Percentiles rank a stretch among this genome's conserved stretches.
These are phyloP conservation scores for Odobenus rosmarus DNA, from an alignment of 2,113 vertebrate genomes.

Conservation along the genomic window DNA sequence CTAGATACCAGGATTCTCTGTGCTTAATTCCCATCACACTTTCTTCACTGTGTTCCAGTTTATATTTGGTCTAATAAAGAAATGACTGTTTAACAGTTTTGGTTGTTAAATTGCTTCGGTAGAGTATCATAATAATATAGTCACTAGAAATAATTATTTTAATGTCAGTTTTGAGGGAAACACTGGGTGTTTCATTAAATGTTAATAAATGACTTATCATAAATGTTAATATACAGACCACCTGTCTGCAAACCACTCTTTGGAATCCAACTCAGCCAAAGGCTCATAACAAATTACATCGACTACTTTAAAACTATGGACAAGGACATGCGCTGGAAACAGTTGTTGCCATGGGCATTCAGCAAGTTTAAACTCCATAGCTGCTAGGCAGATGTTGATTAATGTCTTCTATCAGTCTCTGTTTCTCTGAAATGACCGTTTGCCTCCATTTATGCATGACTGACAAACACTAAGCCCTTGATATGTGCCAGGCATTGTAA, in stretches of 20 bases:
- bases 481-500: neutral
- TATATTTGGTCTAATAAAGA: neutral
- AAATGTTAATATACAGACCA: slow-evolving; percentile 1
- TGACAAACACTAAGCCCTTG: neutral
- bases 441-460: neutral
- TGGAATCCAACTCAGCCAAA: neutral
- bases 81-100: slow-evolving; percentile 20
- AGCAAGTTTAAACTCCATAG: neutral
- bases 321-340: neutral
- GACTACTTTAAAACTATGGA: neutral
- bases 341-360: neutral
- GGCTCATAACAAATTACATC: neutral
- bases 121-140: slow-evolving; percentile 16
- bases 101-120: slow-evolving; percentile 3
- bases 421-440: slow-evolving; percentile 46
- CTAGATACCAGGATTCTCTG: neutral
- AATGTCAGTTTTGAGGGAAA: slow-evolving; percentile 2
- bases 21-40: neutral
- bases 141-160: slow-evolving; percentile 29
- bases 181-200: slow-evolving; percentile 26
- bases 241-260: neutral
- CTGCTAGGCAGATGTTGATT: neutral
- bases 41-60: slow-evolving; percentile 28
- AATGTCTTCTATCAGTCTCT: neutral
- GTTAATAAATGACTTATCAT: neutral